Evolutionary conservation across 2,797 vertebrate genomes (phyloP).

Genomic region (Mormyrus hasselquistii): DNA sequence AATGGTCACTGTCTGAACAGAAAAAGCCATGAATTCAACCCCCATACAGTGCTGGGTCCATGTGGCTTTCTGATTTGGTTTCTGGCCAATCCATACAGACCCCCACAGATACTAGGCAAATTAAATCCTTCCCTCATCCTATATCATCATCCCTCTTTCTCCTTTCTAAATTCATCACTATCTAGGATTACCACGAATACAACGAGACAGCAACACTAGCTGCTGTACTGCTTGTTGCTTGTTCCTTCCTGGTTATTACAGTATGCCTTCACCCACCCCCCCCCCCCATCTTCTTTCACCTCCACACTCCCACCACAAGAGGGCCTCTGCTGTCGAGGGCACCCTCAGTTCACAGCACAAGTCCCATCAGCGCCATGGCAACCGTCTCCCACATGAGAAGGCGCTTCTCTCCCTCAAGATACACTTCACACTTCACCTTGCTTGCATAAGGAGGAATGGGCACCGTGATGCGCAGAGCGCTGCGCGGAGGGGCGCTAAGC

Average conservation of each 20-base stretch:
- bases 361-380: not conserved
- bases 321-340: not conserved
- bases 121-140: not conserved
- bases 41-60: not conserved
- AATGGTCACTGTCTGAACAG: not conserved
- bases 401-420: constrained; percentile 1
- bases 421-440: constrained; percentile 8
- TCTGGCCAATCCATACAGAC: not conserved
- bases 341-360: not conserved
- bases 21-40: not conserved
- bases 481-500: not conserved
- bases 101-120: not conserved
- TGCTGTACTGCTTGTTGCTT: not conserved
- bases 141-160: not conserved
- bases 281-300: not conserved
- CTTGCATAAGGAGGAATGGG: not conserved
- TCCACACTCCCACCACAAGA: constrained; percentile 9
- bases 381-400: not conserved
- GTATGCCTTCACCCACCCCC: not conserved
- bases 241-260: not conserved
- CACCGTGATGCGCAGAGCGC: not conserved
- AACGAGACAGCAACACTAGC: not conserved
- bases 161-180: not conserved
- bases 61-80: not conserved
- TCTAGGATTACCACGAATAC: not conserved